These are phyloP conservation scores for Aythya baeri DNA, from an alignment of 2,113 vertebrate species.

Conservation along the genomic window DNA sequence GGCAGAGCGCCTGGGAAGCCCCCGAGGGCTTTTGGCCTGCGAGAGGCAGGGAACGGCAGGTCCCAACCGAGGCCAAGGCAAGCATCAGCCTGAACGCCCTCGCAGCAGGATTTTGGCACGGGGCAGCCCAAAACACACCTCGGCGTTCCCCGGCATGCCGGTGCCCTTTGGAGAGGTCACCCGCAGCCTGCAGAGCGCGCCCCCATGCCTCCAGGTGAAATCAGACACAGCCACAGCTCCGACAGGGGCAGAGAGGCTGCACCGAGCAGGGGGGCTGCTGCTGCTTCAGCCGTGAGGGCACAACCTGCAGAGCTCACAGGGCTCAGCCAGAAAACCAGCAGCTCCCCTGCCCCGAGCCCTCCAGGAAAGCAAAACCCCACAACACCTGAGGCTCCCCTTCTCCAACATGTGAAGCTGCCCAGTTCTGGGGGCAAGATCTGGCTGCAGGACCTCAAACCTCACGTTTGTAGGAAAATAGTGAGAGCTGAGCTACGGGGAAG, in stretches of 20 bases:
- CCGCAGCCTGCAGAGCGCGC: neutral
- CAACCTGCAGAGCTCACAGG: neutral
- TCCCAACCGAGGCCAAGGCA: neutral
- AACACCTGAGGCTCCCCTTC: accelerated
- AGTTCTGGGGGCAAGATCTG: neutral
- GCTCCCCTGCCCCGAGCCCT: neutral
- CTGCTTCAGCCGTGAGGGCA: neutral
- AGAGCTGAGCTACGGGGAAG: too few species aligned
- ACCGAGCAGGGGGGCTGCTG: neutral
- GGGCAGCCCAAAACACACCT: neutral
- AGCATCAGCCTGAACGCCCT: neutral
- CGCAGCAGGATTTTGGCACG: neutral
- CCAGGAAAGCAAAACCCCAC: neutral
- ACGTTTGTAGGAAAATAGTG: neutral
- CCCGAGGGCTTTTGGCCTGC: neutral
- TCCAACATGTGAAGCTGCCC: neutral
- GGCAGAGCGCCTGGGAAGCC: accelerated
- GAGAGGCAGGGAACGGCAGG: neutral
- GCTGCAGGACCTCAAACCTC: neutral
- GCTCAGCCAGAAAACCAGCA: neutral
- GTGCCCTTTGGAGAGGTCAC: neutral
- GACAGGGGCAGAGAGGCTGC: neutral
- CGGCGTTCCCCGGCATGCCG: neutral
- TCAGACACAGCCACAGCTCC: neutral
- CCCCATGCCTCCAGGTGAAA: accelerated